Percentiles rank a stretch among this genome's conserved stretches.
Conservation (phyloP, 2,888 invertebrate species). For the Sarcophaga carnaria region DNA sequence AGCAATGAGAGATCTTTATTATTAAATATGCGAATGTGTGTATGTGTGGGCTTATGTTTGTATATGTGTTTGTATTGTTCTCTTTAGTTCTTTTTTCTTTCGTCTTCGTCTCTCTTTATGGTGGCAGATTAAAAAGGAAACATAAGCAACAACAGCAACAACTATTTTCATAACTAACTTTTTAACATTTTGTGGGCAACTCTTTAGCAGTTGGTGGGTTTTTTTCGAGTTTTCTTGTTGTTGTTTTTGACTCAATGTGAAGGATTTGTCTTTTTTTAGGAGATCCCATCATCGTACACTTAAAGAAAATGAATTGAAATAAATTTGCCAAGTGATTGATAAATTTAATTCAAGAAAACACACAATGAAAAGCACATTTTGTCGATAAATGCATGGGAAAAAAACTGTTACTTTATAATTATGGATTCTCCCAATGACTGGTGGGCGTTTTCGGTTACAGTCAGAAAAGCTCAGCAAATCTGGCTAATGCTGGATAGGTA, state of each 20-base stretch:
- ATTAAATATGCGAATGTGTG: too few relatives aligned
- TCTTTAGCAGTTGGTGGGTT: constrained; percentile 53
- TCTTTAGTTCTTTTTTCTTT: constrained; percentile 8
- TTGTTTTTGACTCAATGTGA: neutral
- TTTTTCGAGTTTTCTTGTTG: constrained; percentile 50
- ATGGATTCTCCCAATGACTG: too few relatives aligned
- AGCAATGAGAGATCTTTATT: too few relatives aligned
- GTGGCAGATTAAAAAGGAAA: neutral
- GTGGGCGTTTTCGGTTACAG: too few relatives aligned
- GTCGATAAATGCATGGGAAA: too few relatives aligned
- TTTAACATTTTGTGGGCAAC: constrained; percentile 66
- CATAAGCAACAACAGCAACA: constrained; percentile 23
- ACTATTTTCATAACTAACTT: constrained; percentile 68
- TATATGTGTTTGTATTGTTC: neutral
- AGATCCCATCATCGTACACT: constrained; percentile 39
- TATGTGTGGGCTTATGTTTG: too few relatives aligned
- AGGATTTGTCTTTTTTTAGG: neutral
- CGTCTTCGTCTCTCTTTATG: neutral
- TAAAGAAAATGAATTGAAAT: constrained; percentile 12
- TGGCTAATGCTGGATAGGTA: too few relatives aligned
- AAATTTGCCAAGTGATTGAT: neutral
- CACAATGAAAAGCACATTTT: too few relatives aligned
- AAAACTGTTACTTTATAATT: too few relatives aligned
- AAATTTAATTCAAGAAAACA: too few relatives aligned
- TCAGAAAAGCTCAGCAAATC: too few relatives aligned